Evolutionary conservation across 2,888 invertebrate species (phyloP).

Genomic region (Laothoe populi): DNA sequence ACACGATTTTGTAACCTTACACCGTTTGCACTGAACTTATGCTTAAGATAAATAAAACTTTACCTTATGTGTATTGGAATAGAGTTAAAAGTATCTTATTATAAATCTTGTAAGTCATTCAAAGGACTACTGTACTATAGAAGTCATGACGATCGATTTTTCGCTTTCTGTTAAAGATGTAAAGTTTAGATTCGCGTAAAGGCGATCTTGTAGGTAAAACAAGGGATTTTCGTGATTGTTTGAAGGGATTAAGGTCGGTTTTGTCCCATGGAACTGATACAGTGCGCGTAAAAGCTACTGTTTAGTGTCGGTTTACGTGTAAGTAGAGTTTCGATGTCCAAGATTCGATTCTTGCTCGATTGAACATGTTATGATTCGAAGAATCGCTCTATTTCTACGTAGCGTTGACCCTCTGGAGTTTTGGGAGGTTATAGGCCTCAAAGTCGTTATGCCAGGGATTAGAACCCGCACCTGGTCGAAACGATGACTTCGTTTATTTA

Average conservation of each 20-base stretch:
- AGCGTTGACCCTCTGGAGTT: not conserved
- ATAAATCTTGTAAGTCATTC: slow-evolving; percentile 14
- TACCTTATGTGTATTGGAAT: fast-evolving
- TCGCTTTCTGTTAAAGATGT: slow-evolving; percentile 31
- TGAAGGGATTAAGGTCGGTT: slow-evolving; percentile 41
- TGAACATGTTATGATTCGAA: slow-evolving; percentile 57
- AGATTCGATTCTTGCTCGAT: slow-evolving; percentile 67
- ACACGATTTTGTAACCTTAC: slow-evolving; percentile 74
- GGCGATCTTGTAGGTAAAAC: not conserved
- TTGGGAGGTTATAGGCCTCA: not conserved
- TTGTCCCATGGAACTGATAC: slow-evolving; percentile 44
- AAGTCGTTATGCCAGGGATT: not conserved
- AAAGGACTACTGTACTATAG: slow-evolving; percentile 19
- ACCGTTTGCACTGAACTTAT: slow-evolving; percentile 49
- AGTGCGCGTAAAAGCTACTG: slow-evolving; percentile 65
- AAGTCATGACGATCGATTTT: not conserved
- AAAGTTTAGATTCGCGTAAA: slow-evolving; percentile 37
- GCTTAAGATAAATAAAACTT: slow-evolving; percentile 36
- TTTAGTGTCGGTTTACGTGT: slow-evolving; percentile 77
- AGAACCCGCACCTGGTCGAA: too few relatives aligned
- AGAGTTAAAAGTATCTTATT: slow-evolving; percentile 36
- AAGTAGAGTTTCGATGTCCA: slow-evolving; percentile 71
- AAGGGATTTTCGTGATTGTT: slow-evolving; percentile 33
- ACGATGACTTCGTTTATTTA: too few relatives aligned
- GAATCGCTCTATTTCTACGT: slow-evolving; percentile 37